These are phyloP conservation scores for Coendou prehensilis DNA, from an alignment of 2,797 vertebrate species.

Conservation along the genomic window DNA sequence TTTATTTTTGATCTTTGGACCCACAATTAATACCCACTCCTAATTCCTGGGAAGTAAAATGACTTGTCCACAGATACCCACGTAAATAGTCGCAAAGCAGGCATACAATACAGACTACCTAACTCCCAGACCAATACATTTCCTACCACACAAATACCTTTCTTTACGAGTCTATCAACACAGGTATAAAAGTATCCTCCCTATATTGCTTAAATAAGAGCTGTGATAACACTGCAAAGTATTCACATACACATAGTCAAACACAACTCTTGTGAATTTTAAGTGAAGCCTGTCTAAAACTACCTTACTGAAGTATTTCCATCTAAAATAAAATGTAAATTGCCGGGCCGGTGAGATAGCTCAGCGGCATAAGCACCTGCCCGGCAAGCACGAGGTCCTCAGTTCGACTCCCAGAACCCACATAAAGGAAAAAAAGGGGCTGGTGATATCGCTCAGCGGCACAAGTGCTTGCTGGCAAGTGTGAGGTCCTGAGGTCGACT, in stretches of 20 bases:
- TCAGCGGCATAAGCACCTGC: no score
- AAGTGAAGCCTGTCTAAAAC: neutral
- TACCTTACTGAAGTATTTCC: neutral
- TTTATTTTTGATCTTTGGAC: neutral
- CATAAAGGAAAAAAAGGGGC: no score
- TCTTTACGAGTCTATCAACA: neutral
- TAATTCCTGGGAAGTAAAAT: neutral
- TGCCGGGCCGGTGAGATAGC: neutral
- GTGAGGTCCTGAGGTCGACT: no score
- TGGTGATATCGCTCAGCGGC: no score
- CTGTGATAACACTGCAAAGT: neutral
- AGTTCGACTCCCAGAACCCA: no score
- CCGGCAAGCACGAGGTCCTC: no score
- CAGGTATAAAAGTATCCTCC: neutral
- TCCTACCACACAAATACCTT: neutral
- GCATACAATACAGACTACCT: neutral
- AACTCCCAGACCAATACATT: neutral
- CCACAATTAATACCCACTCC: neutral
- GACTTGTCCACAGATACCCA: neutral
- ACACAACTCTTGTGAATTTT: neutral
- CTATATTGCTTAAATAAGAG: neutral
- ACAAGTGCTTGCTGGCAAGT: no score
- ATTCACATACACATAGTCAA: neutral
- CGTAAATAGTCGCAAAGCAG: neutral
- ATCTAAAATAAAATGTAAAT: neutral